Base-by-base conservation (phyloP, 2,797 vertebrate genomes). In the Sciurus vulgaris region DNA sequence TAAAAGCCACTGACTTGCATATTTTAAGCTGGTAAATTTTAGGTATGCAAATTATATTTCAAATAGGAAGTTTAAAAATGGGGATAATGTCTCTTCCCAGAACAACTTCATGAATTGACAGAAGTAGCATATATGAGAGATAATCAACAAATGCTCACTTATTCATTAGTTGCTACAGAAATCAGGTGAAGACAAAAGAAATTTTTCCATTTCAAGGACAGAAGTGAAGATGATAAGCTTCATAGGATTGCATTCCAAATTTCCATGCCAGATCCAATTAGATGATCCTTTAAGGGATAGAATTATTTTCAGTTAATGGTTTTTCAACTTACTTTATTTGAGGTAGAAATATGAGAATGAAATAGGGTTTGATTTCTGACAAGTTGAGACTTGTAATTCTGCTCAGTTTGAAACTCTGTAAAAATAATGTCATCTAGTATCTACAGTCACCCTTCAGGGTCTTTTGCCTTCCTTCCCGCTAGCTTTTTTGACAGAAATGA, bases 341-440 rank as follows among this genome's bases (percentile, higher is more conserved):
- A 96, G 92, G 96, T 74, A 91, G 96, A 89, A 98, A 96, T 73
- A 86, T 76, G 95, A 96, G 94, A 95, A 85, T 65, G 78, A 96
- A 76, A 83, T 44, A 91, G 77, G 93, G 59, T 74, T 89, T 44
- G 77, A 67, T 74, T 38, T 78, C 83, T 54, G 44, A 92, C 96
- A 96, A 95, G 96, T 96, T 96, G 95, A 91, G 86, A 96, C 95
- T 91, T 94, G 97, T 49, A 95, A 77, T 51, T 82, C 69, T 95
- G 76, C 88, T 95, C 79, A 74, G 81, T 86, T 86, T 81, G 95
- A 97, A 96, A 93, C 90, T 78, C 93, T 89, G 82, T 94, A 78
- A 95, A 91, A 95, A 96, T 91, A 94, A 65, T 95, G 96, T 96
- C 91, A 73, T 84, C 83, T 84, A 81, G 83, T 81, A 86, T 41